Evolutionary conservation across 2,888 invertebrate genomes (phyloP), one percentile per base, ranked within the genome.

Genomic region (Steinernema scapterisci): DNA sequence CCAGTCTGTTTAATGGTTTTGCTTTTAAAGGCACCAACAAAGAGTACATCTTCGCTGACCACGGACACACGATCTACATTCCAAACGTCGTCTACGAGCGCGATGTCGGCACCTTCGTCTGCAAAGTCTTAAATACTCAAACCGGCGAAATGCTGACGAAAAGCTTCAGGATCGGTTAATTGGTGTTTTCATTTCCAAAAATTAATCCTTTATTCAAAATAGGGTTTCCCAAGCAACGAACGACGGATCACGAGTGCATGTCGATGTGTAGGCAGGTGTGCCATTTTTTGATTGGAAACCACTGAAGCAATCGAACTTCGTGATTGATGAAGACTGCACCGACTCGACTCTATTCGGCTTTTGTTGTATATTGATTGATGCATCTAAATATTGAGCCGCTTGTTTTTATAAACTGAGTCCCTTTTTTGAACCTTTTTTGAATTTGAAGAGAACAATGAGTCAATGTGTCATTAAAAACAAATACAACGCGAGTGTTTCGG

Each of bases 41-140:
- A 63, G 63, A 63, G 31, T 63, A 63, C 63, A 63, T 63, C 19
- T 63, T 63, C 31, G 63, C 63, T 16, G 63, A 63, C 31, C 7
- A 63, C 63, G 63, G 63, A 6, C 63, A 63, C 25, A 63, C 63
- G 16, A 63, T 63, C 63, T 63, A 31, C 31, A 63, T 63, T 16
- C 63, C 63, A 11, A 63, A 63, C 16, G 63, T 63, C 7, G 27
- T 38, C 19, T 27, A 31, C 31, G 31, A 21, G 7, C 63, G 63
- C 63, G 63, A 63, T n/a, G 16, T 25, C 31, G 63, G 63, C 31
- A 63, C 27, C n/a, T 63, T 63, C 16, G 63, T 63, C 2, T 63
- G 63, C 63, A 63, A 25, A 13, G 63, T 63, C 25, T 25, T 63
- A n/a, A 63, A 38, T 25, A 16, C 27, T 13, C 63, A 25, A 7